Conservation (phyloP, 2,888 invertebrate genomes). For the Drosophila acutilabella region DNA sequence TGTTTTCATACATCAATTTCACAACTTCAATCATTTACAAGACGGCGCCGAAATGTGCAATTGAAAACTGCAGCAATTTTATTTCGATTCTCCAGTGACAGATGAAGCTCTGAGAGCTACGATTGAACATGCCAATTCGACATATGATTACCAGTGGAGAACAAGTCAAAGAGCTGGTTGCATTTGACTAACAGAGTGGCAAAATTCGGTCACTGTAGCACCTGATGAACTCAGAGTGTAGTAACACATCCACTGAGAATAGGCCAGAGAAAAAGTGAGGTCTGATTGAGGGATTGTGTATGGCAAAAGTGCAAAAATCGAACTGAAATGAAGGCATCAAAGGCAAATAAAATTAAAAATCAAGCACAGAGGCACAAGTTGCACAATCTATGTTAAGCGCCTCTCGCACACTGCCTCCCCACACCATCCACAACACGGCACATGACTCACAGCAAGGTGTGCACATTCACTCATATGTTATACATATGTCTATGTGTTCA, state of each 20-base stretch:
- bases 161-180: conserved; percentile 16
- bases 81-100: conserved; percentile 3
- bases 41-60: too few species aligned
- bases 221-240: conserved; percentile 22
- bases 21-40: neutral
- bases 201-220: conserved; percentile 38
- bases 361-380: conserved; percentile 32
- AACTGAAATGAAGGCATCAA: conserved; percentile 60
- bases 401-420: neutral
- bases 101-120: conserved; percentile 26
- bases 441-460: conserved; percentile 16
- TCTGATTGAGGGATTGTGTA: conserved; percentile 30
- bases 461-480: conserved; percentile 31
- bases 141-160: conserved; percentile 23
- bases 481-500: conserved; percentile 9
- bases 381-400: conserved; percentile 14
- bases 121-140: conserved; percentile 38
- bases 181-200: conserved; percentile 19
- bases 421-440: conserved; percentile 26
- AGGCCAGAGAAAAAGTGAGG: neutral
- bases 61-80: neutral
- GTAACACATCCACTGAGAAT: conserved; percentile 14
- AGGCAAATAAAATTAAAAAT: conserved; percentile 57
- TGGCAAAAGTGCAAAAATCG: conserved; percentile 56
- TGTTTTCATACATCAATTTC: neutral